Conservation (phyloP, 2,113 vertebrate species). For the Eulemur macaco region DNA sequence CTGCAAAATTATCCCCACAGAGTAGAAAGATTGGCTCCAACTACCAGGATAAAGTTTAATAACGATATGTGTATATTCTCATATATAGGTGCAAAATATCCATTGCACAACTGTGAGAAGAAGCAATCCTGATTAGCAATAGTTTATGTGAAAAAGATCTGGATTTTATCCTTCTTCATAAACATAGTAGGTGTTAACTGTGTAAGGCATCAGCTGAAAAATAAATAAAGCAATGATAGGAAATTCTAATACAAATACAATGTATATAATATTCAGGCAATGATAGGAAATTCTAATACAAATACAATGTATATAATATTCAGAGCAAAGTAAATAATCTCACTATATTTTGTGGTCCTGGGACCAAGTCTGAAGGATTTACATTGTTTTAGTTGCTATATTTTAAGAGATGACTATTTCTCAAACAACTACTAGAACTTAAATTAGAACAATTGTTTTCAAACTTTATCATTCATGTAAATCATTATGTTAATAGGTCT, state of each 20-base stretch:
- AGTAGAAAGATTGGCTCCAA: not conserved
- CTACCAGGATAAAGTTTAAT: not conserved
- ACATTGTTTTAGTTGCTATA: not conserved
- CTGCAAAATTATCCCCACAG: constrained; percentile 1
- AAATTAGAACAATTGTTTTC: not conserved
- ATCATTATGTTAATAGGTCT: not conserved
- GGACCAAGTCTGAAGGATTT: not conserved
- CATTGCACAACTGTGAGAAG: not conserved
- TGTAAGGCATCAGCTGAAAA: not conserved
- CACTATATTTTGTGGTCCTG: not conserved
- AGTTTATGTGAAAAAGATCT: not conserved
- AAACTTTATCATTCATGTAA: not conserved
- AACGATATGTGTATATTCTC: not conserved
- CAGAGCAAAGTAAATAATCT: not conserved
- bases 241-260: not conserved
- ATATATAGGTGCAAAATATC: not conserved
- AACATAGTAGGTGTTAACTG: not conserved
- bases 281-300: not conserved
- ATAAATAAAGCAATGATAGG: not conserved
- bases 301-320: not conserved
- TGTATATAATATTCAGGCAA: not conserved
- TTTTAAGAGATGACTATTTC: no score
- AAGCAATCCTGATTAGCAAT: not conserved
- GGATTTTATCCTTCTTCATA: not conserved
- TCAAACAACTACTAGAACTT: no score